These are phyloP conservation scores for Caenorhabditis afra DNA, from an alignment of 2,888 invertebrate species.

Conservation along the genomic window DNA sequence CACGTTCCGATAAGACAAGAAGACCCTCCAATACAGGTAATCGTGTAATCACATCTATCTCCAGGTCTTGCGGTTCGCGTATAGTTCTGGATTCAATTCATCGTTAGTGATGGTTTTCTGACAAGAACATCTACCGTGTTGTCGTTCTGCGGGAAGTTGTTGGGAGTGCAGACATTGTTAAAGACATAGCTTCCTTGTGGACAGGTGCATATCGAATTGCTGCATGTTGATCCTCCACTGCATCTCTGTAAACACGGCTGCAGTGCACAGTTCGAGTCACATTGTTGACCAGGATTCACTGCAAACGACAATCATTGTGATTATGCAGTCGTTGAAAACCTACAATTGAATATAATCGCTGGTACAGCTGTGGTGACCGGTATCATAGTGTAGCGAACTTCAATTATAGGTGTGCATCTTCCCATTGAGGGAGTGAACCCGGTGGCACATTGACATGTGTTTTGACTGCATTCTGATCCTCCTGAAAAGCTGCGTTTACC, in stretches of 20 bases:
- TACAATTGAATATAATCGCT: constrained; percentile 35
- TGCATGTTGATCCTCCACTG: constrained; percentile 75
- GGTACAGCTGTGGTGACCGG: constrained; percentile 42
- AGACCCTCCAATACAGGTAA: constrained; percentile 77
- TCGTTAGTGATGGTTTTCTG: too few species aligned
- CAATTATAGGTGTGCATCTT: constrained; percentile 47
- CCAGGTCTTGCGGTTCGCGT: constrained; percentile 73
- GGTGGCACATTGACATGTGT: constrained; percentile 55
- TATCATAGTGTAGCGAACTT: constrained; percentile 50
- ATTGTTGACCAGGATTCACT: constrained; percentile 75
- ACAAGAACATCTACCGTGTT: too few species aligned
- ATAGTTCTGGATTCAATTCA: constrained; percentile 8
- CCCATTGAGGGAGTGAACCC: constrained; percentile 46
- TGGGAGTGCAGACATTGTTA: constrained; percentile 54
- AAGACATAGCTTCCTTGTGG: constrained; percentile 64
- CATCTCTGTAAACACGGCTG: constrained; percentile 68
- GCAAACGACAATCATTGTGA: not conserved
- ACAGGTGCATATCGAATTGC: constrained; percentile 74
- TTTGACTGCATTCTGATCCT: constrained; percentile 61
- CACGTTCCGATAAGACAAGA: constrained; percentile 77
- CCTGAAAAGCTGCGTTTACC: constrained; percentile 43
- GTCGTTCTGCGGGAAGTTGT: constrained; percentile 32
- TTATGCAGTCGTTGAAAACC: not conserved
- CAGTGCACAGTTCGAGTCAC: constrained; percentile 73
- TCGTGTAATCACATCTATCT: constrained; percentile 73